Percentiles rank a stretch among this genome's conserved stretches.
phyloP scores from a whole-genome alignment of 2,888 invertebrate genomes.

The Gortyna flavago region DNA sequence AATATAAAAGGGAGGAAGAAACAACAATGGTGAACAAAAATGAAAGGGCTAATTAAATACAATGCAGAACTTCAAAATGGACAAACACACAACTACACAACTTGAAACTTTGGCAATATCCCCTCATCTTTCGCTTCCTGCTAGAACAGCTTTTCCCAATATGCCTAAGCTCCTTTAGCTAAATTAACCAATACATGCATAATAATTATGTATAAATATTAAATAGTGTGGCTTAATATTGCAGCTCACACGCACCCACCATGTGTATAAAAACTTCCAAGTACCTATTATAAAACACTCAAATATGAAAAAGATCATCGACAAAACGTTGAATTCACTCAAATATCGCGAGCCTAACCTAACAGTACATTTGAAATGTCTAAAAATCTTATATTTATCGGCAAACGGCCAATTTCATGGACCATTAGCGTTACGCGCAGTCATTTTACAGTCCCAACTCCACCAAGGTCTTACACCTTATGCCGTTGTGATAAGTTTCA shows the following conservation, averaged over 20 bases:
- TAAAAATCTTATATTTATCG: conserved; percentile 75
- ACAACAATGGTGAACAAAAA: not conserved
- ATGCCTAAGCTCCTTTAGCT: not conserved
- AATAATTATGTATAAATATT: no score
- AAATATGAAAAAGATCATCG: conserved; percentile 13
- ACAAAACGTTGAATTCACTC: conserved; percentile 25
- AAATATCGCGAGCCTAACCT: conserved; percentile 46
- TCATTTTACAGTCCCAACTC: conserved; percentile 69
- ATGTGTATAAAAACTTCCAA: not conserved
- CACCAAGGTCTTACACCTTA: conserved; percentile 43
- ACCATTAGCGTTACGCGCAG: conserved; percentile 80
- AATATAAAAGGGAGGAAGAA: not conserved
- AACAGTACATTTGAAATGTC: conserved; percentile 71
- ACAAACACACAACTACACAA: not conserved
- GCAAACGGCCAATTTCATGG: conserved; percentile 83
- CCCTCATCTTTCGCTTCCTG: not conserved
- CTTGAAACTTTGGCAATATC: not conserved
- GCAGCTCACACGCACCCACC: not conserved
- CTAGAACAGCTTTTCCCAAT: not conserved
- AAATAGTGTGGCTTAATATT: not conserved
- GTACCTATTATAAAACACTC: not conserved
- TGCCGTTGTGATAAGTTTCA: conserved; percentile 27
- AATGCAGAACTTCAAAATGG: no score
- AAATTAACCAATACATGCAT: not conserved
- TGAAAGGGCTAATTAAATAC: not conserved